A percentile compares a stretch with the other conserved stretches of the same genome.
phyloP scores from a whole-genome alignment of 2,113 vertebrate species.

The Strigops habroptila region DNA sequence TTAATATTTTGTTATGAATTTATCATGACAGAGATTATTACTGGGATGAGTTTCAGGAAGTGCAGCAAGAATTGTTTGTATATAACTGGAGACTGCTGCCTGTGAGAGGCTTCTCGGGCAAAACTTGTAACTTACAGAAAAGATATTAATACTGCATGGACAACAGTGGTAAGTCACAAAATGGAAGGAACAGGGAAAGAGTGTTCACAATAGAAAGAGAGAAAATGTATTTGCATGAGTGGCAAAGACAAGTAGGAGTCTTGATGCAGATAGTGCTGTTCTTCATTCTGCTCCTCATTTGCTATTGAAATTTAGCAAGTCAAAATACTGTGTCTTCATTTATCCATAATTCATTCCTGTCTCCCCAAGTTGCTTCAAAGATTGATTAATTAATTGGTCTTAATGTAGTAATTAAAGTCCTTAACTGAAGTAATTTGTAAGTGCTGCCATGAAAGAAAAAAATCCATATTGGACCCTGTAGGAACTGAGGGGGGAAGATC shows the following conservation, averaged over 20 bases:
- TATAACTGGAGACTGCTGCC: background rate
- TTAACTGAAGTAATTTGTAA: background rate
- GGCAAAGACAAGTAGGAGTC: background rate
- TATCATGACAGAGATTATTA: background rate
- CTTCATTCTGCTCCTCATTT: background rate
- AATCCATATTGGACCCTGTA: background rate
- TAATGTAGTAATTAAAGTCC: background rate
- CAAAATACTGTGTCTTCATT: background rate
- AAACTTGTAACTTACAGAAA: background rate
- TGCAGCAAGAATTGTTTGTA: background rate
- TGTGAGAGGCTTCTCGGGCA: background rate
- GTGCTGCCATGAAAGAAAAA: background rate
- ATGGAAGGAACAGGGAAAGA: background rate
- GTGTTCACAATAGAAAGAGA: background rate
- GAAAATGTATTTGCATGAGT: background rate
- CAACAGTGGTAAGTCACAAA: background rate
- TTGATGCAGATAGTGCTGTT: background rate
- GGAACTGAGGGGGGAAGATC: background rate
- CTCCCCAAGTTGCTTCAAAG: background rate
- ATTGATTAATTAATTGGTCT: background rate
- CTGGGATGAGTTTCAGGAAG: background rate
- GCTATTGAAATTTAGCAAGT: background rate
- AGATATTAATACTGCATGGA: background rate
- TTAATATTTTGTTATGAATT: background rate
- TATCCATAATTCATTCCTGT: background rate